Percentiles rank a stretch among this genome's conserved stretches.
phyloP scores from a whole-genome alignment of 2,888 invertebrate genomes.

The Marasmarcha lunaedactyla region DNA sequence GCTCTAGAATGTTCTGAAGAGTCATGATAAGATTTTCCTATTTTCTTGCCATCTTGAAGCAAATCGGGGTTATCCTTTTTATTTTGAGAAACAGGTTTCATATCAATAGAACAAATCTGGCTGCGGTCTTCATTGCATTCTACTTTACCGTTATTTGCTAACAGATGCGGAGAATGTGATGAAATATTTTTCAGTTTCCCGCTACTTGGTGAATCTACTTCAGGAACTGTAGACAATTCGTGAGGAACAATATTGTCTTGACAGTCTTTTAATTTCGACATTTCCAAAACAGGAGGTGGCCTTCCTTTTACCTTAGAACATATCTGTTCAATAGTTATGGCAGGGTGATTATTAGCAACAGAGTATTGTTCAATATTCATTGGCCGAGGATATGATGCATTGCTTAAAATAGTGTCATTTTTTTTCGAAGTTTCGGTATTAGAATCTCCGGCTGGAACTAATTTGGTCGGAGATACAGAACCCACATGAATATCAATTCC shows the following conservation, averaged over 20 bases:
- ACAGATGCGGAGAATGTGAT: constrained; percentile 18
- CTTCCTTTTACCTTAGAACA: constrained; percentile 28
- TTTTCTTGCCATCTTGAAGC: constrained; percentile 20
- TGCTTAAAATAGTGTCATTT: not conserved
- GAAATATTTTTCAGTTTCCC: constrained; percentile 43
- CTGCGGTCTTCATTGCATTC: too few relatives aligned
- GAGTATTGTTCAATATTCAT: too few relatives aligned
- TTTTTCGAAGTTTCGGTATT: not conserved
- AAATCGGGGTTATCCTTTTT: constrained; percentile 27
- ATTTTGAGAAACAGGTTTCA: too few relatives aligned
- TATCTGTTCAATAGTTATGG: constrained; percentile 6
- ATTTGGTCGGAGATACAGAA: not conserved
- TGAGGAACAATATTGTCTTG: constrained; percentile 55
- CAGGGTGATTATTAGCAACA: not conserved
- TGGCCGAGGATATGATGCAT: too few relatives aligned
- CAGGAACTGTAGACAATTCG: constrained; percentile 76
- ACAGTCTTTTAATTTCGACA: constrained; percentile 40
- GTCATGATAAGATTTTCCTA: constrained; percentile 23
- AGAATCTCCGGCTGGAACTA: not conserved
- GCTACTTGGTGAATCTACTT: constrained; percentile 76
- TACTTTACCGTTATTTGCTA: constrained; percentile 16
- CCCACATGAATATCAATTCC: too few relatives aligned
- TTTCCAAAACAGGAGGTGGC: constrained; percentile 55
- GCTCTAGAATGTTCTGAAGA: constrained; percentile 43
- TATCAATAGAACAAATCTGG: too few relatives aligned